These are phyloP conservation scores for Nineta flava DNA, from an alignment of 2,888 invertebrate genomes.

Conservation along the genomic window DNA sequence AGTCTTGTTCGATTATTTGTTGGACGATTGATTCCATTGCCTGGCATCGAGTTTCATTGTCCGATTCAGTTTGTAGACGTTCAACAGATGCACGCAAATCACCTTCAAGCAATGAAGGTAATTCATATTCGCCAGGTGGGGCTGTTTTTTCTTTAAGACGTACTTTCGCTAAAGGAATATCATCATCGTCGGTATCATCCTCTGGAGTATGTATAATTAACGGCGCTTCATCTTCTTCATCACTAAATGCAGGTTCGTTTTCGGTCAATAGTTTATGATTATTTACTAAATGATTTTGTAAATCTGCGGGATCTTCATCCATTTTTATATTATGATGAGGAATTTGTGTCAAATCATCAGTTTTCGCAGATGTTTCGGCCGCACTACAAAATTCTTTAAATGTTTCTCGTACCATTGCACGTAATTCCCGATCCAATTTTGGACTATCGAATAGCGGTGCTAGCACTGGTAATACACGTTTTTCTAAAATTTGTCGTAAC, in stretches of 20 bases:
- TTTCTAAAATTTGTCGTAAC: constrained; percentile 72
- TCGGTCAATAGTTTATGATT: constrained; percentile 35
- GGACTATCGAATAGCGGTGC: constrained; percentile 77
- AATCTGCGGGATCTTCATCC: constrained; percentile 16
- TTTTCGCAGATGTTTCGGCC: constrained; percentile 33
- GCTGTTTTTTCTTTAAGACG: constrained; percentile 38
- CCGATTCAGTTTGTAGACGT: constrained; percentile 38
- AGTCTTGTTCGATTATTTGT: constrained; percentile 40
- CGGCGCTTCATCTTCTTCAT: constrained; percentile 59
- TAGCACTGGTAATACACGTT: constrained; percentile 76
- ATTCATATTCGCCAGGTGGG: constrained; percentile 24
- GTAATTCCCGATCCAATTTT: constrained; percentile 69
- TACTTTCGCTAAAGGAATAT: constrained; percentile 63
- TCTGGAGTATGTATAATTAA: constrained; percentile 27
- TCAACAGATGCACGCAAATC: constrained; percentile 37
- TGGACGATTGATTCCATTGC: constrained; percentile 47
- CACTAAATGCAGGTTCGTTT: constrained; percentile 66
- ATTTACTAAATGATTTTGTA: constrained; percentile 18
- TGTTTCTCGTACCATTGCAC: constrained; percentile 71
- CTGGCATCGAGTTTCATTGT: constrained; percentile 42
- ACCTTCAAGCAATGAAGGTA: constrained; percentile 32
- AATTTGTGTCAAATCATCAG: constrained; percentile 24
- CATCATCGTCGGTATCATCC: constrained; percentile 57
- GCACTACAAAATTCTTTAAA: constrained; percentile 78
- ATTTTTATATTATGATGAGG: constrained; percentile 15